These are phyloP conservation scores for Brenthis ino DNA, from an alignment of 2,888 invertebrate species.

Conservation along the genomic window DNA sequence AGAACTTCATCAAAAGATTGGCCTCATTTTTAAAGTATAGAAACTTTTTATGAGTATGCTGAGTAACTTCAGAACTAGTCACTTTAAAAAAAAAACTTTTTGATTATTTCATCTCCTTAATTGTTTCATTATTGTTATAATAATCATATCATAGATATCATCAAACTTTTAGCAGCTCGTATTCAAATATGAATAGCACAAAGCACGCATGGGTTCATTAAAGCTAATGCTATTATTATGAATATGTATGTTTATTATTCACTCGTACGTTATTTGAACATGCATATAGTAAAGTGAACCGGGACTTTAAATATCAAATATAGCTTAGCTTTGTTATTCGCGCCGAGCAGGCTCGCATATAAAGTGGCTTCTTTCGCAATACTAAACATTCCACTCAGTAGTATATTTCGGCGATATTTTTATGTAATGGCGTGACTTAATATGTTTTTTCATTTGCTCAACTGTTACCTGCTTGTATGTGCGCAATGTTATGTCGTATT, in stretches of 20 bases:
- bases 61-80: no score
- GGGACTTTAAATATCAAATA: constrained; percentile 65
- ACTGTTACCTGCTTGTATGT: no score
- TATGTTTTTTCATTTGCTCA: constrained; percentile 10
- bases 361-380: constrained; percentile 63
- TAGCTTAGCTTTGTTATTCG: constrained; percentile 55
- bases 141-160: no score
- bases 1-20: no score
- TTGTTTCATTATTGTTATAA: no score
- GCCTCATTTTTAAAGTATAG: no score
- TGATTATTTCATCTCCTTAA: no score
- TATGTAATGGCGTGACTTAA: constrained; percentile 40
- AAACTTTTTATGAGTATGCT: no score
- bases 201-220: constrained; percentile 8
- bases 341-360: constrained; percentile 59
- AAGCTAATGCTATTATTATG: constrained; percentile 26
- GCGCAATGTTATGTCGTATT: no score
- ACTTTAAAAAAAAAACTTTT: no score
- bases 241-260: constrained; percentile 29
- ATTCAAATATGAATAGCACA: neutral
- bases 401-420: constrained; percentile 49
- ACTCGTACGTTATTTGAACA: constrained; percentile 39
- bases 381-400: constrained; percentile 50
- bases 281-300: constrained; percentile 54
- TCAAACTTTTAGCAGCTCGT: no score